Evolutionary conservation across 2,888 invertebrate species (phyloP), one percentile per base, ranked within the genome.

Genomic region (Tachina lurida): DNA sequence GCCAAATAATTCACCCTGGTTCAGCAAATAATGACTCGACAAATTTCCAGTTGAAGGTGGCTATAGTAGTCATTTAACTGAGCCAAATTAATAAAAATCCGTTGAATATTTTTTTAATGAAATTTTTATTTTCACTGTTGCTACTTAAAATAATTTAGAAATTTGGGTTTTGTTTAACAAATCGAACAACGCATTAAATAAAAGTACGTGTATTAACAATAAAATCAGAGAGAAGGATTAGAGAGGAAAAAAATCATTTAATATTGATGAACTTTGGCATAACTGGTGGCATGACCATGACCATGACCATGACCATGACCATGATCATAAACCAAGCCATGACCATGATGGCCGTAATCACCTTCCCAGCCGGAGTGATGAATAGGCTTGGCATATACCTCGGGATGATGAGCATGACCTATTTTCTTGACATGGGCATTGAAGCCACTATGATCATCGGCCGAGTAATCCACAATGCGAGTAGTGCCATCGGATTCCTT

Each of bases 401-500:
- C 89, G 5, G 91, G 91, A 70, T 92, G 90, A 39, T 90, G 88
- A 39, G 92, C 91, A 58, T 92, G 92, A 45, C 93, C 93, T 65
- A 93, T 91, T 86, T 92, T 93, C 89, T 93, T 93, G 12, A 94
- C 93, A 13, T 93, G 89, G 0, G 93, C 93, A 87, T 93, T 93
- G 88, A 94, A 94, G 22, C 93, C 93, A 76, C 92, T 92, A 73
- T 93, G 93, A 87, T 93, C 93, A 87, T 93, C 93, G 13, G 93
- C 93, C 2, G 92, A 91, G 87, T 94, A 94, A 86, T 93, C 93
- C 52, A 94, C 93, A 74, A 94, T 88, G 78, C 94, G 91, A 10
- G 93, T 93, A 2, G 93, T 93, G 56, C 93, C 93, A 87, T 94
- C 93, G 22, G 93, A 89, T 88, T 93, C 93, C 84, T 94, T 93